Conservation (phyloP, 2,888 invertebrate species). For the Tetrapedia diversipes region DNA sequence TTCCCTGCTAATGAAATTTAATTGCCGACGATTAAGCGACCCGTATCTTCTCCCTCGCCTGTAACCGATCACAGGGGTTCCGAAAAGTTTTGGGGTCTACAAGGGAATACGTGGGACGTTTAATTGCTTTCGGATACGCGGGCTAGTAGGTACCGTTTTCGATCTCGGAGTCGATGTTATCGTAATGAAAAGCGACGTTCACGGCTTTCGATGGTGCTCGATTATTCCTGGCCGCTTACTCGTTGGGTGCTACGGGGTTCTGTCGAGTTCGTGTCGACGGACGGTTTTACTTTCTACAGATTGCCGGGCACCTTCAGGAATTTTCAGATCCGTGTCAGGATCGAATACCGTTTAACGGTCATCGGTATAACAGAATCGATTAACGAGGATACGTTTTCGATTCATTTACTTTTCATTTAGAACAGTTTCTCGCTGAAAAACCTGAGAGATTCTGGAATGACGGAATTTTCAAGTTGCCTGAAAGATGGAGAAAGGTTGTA, state of each 20-base stretch:
- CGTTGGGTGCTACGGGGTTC: neutral
- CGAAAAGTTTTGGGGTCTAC: constrained; percentile 38
- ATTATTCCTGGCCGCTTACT: neutral
- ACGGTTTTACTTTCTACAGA: too few relatives aligned
- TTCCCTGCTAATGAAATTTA: constrained; percentile 64
- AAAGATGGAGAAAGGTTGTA: too few relatives aligned
- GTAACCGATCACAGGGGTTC: neutral
- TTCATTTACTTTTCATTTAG: too few relatives aligned
- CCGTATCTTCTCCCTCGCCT: constrained; percentile 39
- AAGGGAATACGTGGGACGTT: constrained; percentile 31
- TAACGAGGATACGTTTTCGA: too few relatives aligned
- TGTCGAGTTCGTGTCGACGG: too few relatives aligned
- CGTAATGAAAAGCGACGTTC: constrained; percentile 50
- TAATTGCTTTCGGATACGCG: constrained; percentile 48
- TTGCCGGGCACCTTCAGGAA: too few relatives aligned
- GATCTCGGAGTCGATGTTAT: constrained; percentile 43
- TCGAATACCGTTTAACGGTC: too few relatives aligned
- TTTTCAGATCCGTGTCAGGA: too few relatives aligned
- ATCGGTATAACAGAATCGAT: too few relatives aligned
- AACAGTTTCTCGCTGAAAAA: too few relatives aligned
- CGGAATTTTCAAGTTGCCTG: too few relatives aligned
- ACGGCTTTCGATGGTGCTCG: constrained; percentile 4
- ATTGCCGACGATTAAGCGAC: constrained; percentile 55
- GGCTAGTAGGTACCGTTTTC: neutral
- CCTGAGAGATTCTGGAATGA: too few relatives aligned